Conservation (phyloP, 2,888 invertebrate species). For the Balanococcus diminutus region DNA sequence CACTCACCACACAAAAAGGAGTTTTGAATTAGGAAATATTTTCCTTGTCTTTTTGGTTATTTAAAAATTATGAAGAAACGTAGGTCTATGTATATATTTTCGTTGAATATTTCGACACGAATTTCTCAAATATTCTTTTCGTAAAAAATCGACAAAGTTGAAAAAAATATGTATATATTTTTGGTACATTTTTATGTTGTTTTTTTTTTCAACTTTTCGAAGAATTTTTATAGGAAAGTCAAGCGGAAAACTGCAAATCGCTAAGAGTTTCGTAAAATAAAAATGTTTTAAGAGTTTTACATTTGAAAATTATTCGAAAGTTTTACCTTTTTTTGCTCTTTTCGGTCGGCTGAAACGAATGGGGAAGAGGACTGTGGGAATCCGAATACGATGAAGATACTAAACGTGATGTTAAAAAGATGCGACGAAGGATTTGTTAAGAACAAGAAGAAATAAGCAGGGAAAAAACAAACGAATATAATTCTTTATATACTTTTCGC, state of each 20-base stretch:
- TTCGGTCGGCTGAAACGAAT: too few relatives aligned
- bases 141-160: too few relatives aligned
- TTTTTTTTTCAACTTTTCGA: neutral
- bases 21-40: too few relatives aligned
- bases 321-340: neutral
- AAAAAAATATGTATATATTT: too few relatives aligned
- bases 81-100: too few relatives aligned
- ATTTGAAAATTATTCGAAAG: neutral
- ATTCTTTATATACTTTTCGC: neutral
- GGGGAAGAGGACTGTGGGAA: neutral
- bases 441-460: neutral
- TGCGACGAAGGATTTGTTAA: neutral
- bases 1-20: too few relatives aligned
- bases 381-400: neutral
- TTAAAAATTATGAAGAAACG: too few relatives aligned
- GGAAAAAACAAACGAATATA: neutral
- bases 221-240: neutral
- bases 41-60: too few relatives aligned
- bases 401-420: neutral
- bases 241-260: neutral
- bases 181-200: too few relatives aligned
- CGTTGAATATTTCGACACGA: too few relatives aligned
- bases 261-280: neutral
- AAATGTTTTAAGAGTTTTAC: neutral
- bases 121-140: too few relatives aligned